A percentile compares a stretch with the other conserved stretches of the same genome.
Evolutionary conservation across 1,140 invertebrate genomes (phyloP).

Genomic region (Oryctes rhinoceros): DNA sequence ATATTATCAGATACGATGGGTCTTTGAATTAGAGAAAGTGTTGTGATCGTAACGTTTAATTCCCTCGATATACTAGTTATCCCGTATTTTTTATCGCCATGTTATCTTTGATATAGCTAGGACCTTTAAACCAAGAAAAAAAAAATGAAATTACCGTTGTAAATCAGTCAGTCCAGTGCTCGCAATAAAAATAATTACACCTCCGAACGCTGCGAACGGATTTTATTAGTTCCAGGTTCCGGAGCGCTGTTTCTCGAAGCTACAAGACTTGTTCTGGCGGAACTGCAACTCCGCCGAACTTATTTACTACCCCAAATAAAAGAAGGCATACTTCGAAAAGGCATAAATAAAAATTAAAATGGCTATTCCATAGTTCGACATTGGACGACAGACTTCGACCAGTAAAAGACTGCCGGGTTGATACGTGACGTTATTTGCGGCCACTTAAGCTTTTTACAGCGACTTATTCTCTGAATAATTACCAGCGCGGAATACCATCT

Average conservation of each 20-base stretch:
- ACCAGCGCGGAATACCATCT: not conserved
- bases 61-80: too few relatives aligned
- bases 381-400: not conserved
- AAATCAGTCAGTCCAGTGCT: not conserved
- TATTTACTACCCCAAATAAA: not conserved
- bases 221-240: not conserved
- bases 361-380: not conserved
- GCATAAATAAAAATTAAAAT: constrained; percentile 8
- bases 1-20: too few relatives aligned
- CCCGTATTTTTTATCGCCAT: too few relatives aligned
- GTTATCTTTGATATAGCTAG: too few relatives aligned
- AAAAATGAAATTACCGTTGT: not conserved
- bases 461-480: not conserved
- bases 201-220: not conserved
- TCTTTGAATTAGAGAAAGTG: too few relatives aligned
- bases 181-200: too few relatives aligned
- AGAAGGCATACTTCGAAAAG: not conserved
- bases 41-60: too few relatives aligned
- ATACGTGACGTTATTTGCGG: constrained; percentile 13
- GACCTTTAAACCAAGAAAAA: not conserved
- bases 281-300: not conserved
- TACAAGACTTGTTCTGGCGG: not conserved
- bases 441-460: constrained; percentile 10
- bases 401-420: constrained; percentile 4
- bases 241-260: not conserved